Evolutionary conservation across 2,888 invertebrate species (phyloP).

Genomic region (Cantharis flavilabris): DNA sequence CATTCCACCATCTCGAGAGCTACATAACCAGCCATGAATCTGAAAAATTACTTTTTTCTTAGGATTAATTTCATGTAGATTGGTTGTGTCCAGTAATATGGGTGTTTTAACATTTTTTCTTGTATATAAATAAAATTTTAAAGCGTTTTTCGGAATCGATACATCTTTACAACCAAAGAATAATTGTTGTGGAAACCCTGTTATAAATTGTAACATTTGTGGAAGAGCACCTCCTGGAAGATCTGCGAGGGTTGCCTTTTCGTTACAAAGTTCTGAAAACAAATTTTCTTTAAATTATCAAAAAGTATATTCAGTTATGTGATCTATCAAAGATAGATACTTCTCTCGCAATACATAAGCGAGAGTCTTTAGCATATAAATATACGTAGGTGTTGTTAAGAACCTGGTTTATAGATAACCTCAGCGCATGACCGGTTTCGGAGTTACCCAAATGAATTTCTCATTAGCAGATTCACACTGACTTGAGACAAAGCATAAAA

Average conservation of each 20-base stretch:
- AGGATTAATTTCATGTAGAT: neutral
- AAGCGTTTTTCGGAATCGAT: neutral
- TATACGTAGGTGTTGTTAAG: too few relatives aligned
- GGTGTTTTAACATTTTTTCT: neutral
- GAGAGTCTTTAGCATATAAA: too few relatives aligned
- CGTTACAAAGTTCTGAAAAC: neutral
- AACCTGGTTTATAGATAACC: too few relatives aligned
- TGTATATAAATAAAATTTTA: neutral
- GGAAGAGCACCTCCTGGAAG: neutral
- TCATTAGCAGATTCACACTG: too few relatives aligned
- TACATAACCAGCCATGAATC: slow-evolving; percentile 13
- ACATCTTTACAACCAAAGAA: neutral
- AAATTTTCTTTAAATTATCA: neutral
- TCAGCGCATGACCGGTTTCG: too few relatives aligned
- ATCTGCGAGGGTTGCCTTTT: neutral
- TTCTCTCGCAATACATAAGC: too few relatives aligned
- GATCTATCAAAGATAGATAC: too few relatives aligned
- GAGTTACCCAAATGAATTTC: too few relatives aligned
- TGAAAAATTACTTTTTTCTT: neutral
- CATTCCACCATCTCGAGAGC: neutral
- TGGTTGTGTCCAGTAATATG: neutral
- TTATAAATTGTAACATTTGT: neutral
- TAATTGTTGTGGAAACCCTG: neutral
- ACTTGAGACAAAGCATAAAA: too few relatives aligned
- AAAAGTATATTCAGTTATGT: too few relatives aligned